A percentile compares a stretch with the other conserved stretches of the same genome.
Evolutionary conservation across 1,140 invertebrate genomes (phyloP).

Genomic region (Aphaenogaster floridana): DNA sequence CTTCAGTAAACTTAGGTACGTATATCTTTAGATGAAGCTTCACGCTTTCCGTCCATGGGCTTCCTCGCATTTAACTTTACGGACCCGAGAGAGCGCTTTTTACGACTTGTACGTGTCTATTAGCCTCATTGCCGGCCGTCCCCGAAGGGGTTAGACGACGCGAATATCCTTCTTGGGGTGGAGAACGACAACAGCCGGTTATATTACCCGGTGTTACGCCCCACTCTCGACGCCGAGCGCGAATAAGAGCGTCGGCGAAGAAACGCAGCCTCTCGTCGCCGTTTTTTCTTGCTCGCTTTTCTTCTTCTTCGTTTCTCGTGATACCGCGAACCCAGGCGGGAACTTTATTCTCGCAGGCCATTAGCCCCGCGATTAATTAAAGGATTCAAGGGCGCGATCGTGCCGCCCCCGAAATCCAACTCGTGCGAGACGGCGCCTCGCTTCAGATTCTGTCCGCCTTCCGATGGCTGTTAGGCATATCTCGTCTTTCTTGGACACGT

Average conservation of each 20-base stretch:
- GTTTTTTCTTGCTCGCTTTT: constrained; percentile 5
- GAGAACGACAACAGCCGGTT: constrained; percentile 78
- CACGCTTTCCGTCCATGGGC: background rate
- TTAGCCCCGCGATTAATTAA: constrained; percentile 77
- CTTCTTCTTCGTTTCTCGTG: constrained; percentile 25
- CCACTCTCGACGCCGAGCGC: constrained; percentile 69
- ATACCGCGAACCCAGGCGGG: constrained; percentile 39
- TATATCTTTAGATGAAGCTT: constrained; percentile 67
- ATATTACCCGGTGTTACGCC: constrained; percentile 73
- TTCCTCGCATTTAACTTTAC: constrained; percentile 74
- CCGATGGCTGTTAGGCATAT: constrained; percentile 19
- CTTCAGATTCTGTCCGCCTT: constrained; percentile 48
- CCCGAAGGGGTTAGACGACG: constrained; percentile 13
- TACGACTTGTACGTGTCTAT: constrained; percentile 85
- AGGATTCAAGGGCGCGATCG: constrained; percentile 67
- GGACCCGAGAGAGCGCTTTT: constrained; percentile 77
- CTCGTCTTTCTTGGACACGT: background rate
- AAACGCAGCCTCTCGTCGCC: constrained; percentile 11
- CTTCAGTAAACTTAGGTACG: background rate
- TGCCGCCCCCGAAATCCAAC: constrained; percentile 52
- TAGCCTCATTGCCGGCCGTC: constrained; percentile 80
- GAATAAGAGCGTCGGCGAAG: constrained; percentile 68
- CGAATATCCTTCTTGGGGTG: constrained; percentile 67
- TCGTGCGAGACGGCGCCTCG: constrained; percentile 14
- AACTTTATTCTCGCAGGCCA: constrained; percentile 70